Percentiles rank a stretch among this genome's conserved stretches.
Evolutionary conservation across 2,113 vertebrate species (phyloP).

Genomic region (Calonectris borealis): DNA sequence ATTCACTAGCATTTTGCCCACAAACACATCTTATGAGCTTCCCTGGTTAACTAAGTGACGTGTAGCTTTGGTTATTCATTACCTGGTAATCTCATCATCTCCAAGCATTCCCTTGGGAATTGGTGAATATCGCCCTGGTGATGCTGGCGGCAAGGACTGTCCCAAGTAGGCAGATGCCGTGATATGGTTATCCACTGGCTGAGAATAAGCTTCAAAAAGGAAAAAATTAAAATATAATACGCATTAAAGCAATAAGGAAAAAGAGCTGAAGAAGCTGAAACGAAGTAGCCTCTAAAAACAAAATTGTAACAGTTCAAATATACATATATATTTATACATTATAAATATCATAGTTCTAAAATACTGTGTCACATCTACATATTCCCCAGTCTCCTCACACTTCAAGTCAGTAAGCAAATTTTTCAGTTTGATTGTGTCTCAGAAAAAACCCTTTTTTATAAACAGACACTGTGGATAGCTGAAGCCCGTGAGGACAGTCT

Average conservation of each 20-base stretch:
- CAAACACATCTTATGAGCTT: neutral
- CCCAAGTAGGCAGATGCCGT: conserved; percentile 83
- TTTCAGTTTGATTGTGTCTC: neutral
- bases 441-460: neutral
- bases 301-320: neutral
- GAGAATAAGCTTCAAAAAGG: conserved; percentile 83
- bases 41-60: neutral
- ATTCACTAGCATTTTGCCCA: neutral
- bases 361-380: neutral
- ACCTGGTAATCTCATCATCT: conserved; percentile 93
- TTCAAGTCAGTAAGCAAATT: neutral
- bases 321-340: neutral
- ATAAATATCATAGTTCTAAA: neutral
- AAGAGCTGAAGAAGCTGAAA: neutral
- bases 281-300: neutral
- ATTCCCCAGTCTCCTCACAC: neutral
- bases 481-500: neutral
- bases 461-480: neutral
- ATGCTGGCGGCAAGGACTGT: conserved; percentile 80
- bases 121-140: conserved; percentile 87
- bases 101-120: conserved; percentile 86
- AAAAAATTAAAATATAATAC: neutral
- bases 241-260: neutral
- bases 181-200: conserved; percentile 93
- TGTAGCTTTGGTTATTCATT: conserved; percentile 11